A percentile compares a stretch with the other conserved stretches of the same genome.
phyloP scores from a whole-genome alignment of 2,888 invertebrate species.

The Troglohyphantes excavatus region DNA sequence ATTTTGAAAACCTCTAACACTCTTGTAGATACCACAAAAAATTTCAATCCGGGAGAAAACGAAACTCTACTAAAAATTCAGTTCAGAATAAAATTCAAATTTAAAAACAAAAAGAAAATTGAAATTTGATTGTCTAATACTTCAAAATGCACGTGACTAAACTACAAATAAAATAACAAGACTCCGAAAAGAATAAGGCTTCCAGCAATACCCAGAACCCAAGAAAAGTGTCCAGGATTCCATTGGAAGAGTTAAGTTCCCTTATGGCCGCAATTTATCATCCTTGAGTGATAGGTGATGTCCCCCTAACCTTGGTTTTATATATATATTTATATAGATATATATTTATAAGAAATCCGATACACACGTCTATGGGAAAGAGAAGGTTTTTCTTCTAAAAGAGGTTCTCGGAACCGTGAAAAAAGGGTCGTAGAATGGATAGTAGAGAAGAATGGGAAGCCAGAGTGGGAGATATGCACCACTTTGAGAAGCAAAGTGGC shows the following conservation, averaged over 20 bases:
- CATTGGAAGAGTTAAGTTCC: constrained; percentile 13
- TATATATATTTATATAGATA: constrained; percentile 62
- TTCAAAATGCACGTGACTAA: neutral
- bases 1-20: no score
- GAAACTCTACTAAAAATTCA: no score
- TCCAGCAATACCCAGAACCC: neutral
- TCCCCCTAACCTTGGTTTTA: constrained; percentile 16
- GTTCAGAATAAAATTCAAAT: no score
- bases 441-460: constrained; percentile 30
- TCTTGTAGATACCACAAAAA: no score
- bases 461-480: constrained; percentile 6
- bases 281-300: constrained; percentile 43
- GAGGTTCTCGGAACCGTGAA: constrained; percentile 38
- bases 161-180: neutral
- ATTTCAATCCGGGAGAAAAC: no score
- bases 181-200: neutral
- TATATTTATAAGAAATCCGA: constrained; percentile 60
- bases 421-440: constrained; percentile 31
- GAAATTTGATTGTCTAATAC: neutral
- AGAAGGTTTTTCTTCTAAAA: constrained; percentile 14
- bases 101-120: no score
- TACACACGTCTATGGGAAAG: constrained; percentile 7
- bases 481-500: constrained; percentile 26
- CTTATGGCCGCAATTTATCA: constrained; percentile 54
- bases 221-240: neutral